Evolutionary conservation across 1,140 invertebrate genomes (phyloP), one percentile per base, ranked within the genome.

Genomic region (Portunus trituberculatus): DNA sequence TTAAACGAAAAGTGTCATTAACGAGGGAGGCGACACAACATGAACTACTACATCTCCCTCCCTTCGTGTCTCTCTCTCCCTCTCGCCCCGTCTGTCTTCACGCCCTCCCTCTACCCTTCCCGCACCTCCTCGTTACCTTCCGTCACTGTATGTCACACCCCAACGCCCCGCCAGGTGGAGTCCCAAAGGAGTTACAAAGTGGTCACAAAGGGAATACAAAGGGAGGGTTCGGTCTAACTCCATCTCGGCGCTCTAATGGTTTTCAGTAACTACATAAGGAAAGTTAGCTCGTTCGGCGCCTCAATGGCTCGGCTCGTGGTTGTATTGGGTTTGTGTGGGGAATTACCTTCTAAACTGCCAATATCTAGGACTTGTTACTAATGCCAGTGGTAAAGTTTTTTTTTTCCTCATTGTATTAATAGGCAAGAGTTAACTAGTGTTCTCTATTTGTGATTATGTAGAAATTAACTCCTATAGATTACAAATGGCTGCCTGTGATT

Each of bases 1-100:
- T 52, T 76, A 76, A 76, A n/a, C 67, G 67, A 76, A 76, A 76
- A 76, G 20, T 76, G 67, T 76, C 67, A 76, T 76, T 76, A n/a
- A n/a, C 6, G 67, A n/a, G 16, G 67, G 25, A 59, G 8, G 20
- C 20, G 67, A 76, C 67, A 76, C 48, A 32, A 20, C n/a, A 1
- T 52, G 25, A 14, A 3, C 0, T 14, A 10, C 48, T 20, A 14
- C 52, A 20, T 59, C 52, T 59, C 52, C 52, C 20, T 7, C 67
- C 88, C 29, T 29, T 46, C 88, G 4, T 39, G 25, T 45, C 87
- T 89, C 14, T 16, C 87, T 39, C 87, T 76, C 67, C 25, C 67
- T 76, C 20, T n/a, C 67, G 6, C 67, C 16, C 67, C 67, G 67
- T 76, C 67, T n/a, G n/a, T 76, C 67, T 76, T 76, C 67, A 12